Evolutionary conservation across 2,888 invertebrate species (phyloP), one percentile per base, ranked within the genome.

Genomic region (Himalopsyche anomala): DNA sequence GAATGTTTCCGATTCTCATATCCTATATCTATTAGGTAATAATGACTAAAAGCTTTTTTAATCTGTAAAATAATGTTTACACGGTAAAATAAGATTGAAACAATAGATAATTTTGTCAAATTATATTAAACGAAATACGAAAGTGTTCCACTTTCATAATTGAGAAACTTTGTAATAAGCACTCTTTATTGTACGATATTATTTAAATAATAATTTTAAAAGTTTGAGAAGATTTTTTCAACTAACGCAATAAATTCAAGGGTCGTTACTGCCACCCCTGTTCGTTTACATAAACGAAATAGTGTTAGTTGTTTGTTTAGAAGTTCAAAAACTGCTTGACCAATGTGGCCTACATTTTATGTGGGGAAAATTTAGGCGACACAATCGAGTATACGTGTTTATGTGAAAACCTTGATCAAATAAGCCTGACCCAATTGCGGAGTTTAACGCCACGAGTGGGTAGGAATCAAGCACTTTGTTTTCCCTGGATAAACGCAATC

Each of bases 401-500:
- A 36, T 74, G 12, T 38, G 74, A 74, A 36, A 38, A 74, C 74
- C 74, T 74, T 74, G 74, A 36, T 36, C 38, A 74, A 74, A 74
- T 74, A 74, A 74, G 19, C 28, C 74, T 74, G 74, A 74, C 74
- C 74, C 36, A 74, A 74, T 74, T 74, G 74, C 36, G 38, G 19
- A 62, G 62, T 62, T 28, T 62, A 19, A 62, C 28, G 15, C 74
- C 38, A 74, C 19, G 74, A 38, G 38, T 74, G 74, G 74, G 36
- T 12, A 74, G 5, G 74, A 74, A 74, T 74, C 38, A 74, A 74
- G 19, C 36, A 74, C 28, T 19, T 38, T 74, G 12, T 74, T 74
- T 74, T 19, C 51, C 6, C 62, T 36, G 28, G 12, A 74, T 74
- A 74, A 36, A 36, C 36, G 74, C 9, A 28, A n/a, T 62, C 19